phyloP scores from a whole-genome alignment of 2,797 vertebrate species.

The Melanotaenia trifasciata region DNA sequence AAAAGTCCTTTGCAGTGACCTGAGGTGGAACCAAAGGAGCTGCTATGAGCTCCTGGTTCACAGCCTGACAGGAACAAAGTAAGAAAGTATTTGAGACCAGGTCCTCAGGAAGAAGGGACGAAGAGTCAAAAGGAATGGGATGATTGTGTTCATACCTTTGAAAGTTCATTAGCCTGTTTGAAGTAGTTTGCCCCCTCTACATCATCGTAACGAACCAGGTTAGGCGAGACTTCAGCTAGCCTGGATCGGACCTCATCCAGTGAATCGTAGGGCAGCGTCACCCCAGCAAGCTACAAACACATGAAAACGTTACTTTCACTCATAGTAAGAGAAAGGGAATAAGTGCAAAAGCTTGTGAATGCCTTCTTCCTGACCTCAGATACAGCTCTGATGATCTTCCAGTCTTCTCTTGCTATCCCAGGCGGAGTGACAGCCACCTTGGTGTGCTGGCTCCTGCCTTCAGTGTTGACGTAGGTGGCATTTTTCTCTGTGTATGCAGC shows the following conservation, averaged over 20 bases:
- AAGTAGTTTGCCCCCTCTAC: slow-evolving; percentile 97
- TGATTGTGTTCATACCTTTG: slow-evolving; percentile 80
- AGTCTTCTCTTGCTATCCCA: slow-evolving; percentile 95
- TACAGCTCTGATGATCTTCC: slow-evolving; percentile 94
- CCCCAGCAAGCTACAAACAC: slow-evolving; percentile 86
- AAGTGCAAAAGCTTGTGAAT: fast-evolving
- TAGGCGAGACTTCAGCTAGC: slow-evolving; percentile 93
- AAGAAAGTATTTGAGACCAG: background rate
- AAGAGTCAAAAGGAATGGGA: too few relatives aligned
- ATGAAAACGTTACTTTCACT: fast-evolving
- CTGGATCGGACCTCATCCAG: slow-evolving; percentile 89
- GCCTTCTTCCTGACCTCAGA: slow-evolving; percentile 86
- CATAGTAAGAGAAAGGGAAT: fast-evolving
- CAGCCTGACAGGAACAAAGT: slow-evolving; percentile 77
- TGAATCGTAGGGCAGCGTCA: slow-evolving; percentile 91
- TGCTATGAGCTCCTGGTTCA: slow-evolving; percentile 89
- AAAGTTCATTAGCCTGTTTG: slow-evolving; percentile 91
- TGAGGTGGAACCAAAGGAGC: slow-evolving; percentile 94
- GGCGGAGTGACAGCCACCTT: slow-evolving; percentile 92
- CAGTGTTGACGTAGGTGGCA: slow-evolving; percentile 94
- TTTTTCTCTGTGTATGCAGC: slow-evolving; percentile 97
- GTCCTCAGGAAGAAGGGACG: background rate
- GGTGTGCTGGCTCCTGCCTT: slow-evolving; percentile 96
- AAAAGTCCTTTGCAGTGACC: slow-evolving; percentile 95
- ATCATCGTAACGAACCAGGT: slow-evolving; percentile 93